Percentiles rank a stretch among this genome's conserved stretches.
Evolutionary conservation across 2,113 vertebrate genomes (phyloP).

Genomic region (Rallus limicola): DNA sequence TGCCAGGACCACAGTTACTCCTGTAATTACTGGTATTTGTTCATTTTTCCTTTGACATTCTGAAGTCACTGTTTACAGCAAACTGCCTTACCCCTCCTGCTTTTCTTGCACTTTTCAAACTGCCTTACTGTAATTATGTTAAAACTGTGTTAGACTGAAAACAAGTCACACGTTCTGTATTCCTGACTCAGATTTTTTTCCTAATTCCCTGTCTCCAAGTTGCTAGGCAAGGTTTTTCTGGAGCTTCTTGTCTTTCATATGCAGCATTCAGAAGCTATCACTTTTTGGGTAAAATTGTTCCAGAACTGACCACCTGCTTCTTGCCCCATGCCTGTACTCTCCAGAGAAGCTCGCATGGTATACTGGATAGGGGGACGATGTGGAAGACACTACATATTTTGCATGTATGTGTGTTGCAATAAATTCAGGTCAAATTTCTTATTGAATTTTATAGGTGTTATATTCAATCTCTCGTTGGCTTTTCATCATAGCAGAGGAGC

Average conservation of each 20-base stretch:
- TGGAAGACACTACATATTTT: not conserved
- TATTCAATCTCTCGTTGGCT: not conserved
- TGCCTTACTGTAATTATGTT: not conserved
- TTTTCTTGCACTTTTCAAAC: not conserved
- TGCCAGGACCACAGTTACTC: not conserved
- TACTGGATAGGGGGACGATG: not conserved
- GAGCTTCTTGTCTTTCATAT: not conserved
- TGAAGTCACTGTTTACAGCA: not conserved
- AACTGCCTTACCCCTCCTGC: not conserved
- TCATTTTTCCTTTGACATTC: not conserved
- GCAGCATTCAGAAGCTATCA: not conserved
- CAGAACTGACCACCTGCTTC: not conserved
- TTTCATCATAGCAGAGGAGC: not conserved
- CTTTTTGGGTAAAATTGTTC: not conserved
- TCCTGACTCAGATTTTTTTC: not conserved
- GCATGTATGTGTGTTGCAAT: not conserved
- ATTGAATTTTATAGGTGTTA: not conserved
- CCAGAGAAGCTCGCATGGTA: not conserved
- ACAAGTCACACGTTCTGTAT: not conserved
- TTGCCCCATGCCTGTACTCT: accelerated
- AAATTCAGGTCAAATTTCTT: not conserved
- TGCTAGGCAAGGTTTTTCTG: not conserved
- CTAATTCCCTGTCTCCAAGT: not conserved
- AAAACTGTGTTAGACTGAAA: not conserved
- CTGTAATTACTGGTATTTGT: not conserved